Evolutionary conservation across 1,140 invertebrate genomes (phyloP).

Genomic region (Sycophaga agraensis): DNA sequence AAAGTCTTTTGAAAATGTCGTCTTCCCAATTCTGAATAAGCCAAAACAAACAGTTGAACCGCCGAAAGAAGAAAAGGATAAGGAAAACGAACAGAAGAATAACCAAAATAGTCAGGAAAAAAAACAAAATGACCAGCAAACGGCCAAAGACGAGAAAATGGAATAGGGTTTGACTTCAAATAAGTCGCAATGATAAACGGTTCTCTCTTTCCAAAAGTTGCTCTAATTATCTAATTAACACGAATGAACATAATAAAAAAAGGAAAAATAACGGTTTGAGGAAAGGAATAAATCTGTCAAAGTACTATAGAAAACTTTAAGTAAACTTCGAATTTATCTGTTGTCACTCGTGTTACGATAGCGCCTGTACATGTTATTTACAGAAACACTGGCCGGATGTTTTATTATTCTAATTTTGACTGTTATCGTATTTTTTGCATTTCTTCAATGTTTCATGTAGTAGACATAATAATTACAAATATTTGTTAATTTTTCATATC

Average conservation of each 20-base stretch:
- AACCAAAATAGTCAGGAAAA: constrained; percentile 42
- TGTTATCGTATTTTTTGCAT: too few species aligned
- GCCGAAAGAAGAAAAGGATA: constrained; percentile 46
- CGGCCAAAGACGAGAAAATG: constrained; percentile 59
- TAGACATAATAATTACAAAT: too few species aligned
- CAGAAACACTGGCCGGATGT: too few species aligned
- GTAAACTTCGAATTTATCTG: constrained; percentile 3
- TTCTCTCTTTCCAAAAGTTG: background rate
- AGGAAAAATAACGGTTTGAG: constrained; percentile 10
- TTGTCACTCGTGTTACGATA: constrained; percentile 34
- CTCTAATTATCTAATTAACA: constrained; percentile 24
- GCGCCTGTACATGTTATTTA: constrained; percentile 6
- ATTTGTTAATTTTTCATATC: too few species aligned
- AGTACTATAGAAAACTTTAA: constrained; percentile 15
- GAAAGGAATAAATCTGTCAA: constrained; percentile 11
- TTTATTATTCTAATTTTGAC: too few species aligned
- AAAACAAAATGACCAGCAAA: constrained; percentile 57
- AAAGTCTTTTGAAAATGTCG: constrained; percentile 68
- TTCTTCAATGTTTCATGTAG: too few species aligned
- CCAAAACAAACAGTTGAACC: constrained; percentile 74
- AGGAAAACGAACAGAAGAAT: constrained; percentile 40
- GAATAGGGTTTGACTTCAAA: constrained; percentile 50
- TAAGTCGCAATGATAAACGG: constrained; percentile 14
- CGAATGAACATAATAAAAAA: constrained; percentile 10
- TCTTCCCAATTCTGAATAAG: constrained; percentile 79